Conservation (phyloP, 2,888 invertebrate species). For the Dolichomitus sp. region DNA sequence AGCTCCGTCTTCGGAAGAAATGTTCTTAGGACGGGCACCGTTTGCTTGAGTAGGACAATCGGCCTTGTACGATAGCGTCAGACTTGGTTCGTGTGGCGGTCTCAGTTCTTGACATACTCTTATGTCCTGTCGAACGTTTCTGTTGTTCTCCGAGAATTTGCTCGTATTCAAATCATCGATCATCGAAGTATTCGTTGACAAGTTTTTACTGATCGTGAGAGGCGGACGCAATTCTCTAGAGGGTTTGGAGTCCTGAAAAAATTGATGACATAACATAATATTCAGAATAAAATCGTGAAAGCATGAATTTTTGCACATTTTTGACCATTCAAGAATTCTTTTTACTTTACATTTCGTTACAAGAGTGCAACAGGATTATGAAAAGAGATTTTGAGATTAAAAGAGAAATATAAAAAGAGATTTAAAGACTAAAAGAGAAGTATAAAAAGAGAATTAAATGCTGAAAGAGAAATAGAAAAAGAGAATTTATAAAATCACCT, state of each 20-base stretch:
- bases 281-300: not conserved
- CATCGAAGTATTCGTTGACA: not conserved
- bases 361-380: too few species aligned
- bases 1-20: not conserved
- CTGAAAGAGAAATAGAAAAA: too few species aligned
- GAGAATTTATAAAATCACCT: slow-evolving; percentile 20
- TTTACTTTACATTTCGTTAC: too few species aligned
- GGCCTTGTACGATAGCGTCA: not conserved
- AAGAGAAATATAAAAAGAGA: too few species aligned
- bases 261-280: not conserved
- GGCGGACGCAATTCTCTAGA: not conserved
- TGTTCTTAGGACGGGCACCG: not conserved
- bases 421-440: too few species aligned
- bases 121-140: not conserved
- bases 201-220: not conserved
- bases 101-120: not conserved
- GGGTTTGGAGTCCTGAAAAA: slow-evolving; percentile 29
- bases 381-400: too few species aligned
- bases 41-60: not conserved
- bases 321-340: not conserved
- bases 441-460: too few species aligned
- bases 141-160: not conserved
- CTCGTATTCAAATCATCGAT: slow-evolving; percentile 14
- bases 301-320: too few species aligned
- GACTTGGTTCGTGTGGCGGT: slow-evolving; percentile 7